Base-by-base conservation (phyloP, 2,113 vertebrate genomes). In the Alces alces region DNA sequence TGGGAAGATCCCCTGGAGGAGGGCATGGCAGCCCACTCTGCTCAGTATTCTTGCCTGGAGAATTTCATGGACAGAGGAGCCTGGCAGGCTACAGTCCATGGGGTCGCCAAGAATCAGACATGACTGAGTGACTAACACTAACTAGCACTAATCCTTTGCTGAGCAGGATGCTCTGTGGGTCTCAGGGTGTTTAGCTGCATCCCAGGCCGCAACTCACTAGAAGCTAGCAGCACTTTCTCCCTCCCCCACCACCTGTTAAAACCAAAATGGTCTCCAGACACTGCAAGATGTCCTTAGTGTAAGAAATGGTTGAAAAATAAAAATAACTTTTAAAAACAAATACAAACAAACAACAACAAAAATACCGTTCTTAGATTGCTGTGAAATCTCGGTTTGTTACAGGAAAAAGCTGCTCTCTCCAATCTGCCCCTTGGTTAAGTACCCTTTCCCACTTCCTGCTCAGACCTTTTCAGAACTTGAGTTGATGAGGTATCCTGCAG, bases 311-410 rank as follows among this genome's bases (percentile, higher is more conserved):
- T 66, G n/a, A n/a, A 13, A 97, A 61, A 45, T 70, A 60, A n/a
- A 55, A 86, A 33, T 80, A 96, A 89, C 19, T 54, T 84, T 86
- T 61, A 39, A 97, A 92, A 86, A 92, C 30, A 89, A 76, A 73
- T 13, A 93, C 36, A 30, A 83, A 58, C 52, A 83, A 60, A 64
- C 36, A 92, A 58, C 33, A 86, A 54, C 14, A 55, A 58, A 39
- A 80, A n/a, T 14, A 15, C 19, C 7, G 0, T 76, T 89, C 58
- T 73, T 45, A 85, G 88, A 88, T 17, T 36, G 61, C 76, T 89
- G 13, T 83, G 21, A 89, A 57, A 15, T 45, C n/a, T 79, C 12
- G 7, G 73, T 55, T 93, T 90, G 52, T 66, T 79, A 83, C 3
- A 79, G 47, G 43, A 60, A 13, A 14, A 60, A 66, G n/a, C 6